Evolutionary conservation across 2,797 vertebrate genomes (phyloP), one percentile per base, ranked within the genome.

Genomic region (Danio aesculapii): DNA sequence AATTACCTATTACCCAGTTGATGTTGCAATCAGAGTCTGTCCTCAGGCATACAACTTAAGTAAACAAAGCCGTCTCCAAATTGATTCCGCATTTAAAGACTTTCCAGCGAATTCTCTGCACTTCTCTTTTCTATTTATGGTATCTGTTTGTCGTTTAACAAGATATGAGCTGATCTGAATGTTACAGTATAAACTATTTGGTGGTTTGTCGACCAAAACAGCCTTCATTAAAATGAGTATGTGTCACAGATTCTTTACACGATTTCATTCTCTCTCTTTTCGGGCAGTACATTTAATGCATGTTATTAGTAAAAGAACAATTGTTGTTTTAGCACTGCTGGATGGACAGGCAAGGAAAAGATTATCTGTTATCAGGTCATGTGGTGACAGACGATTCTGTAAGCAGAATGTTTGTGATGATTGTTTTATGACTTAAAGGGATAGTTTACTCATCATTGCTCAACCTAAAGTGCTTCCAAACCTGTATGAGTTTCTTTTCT

Each of bases 251-350:
- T 88, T 86, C 79, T 57, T 79, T 82, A n/a, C 14, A 49, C 79
- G 79, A 53, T 64, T 47, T 16, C 72, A 39, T 53, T 74, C 6
- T 30, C 43, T 55, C 39, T 59, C 47, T 59, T 88, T 84, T 73
- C 52, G 49, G 75, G 77, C 58, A 17, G 73, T 81, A 75, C 77
- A 75, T 85, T 83, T 85, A 86, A 89, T 83, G 84, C 81, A 85
- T 83, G 84, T 92, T 93, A 94, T 94, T 95, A 95, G 96, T 91
- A 91, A 30, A 30, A 30, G 30, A 30, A 30, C 30, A 30, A 3
- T 1, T 30, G 30, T 30, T 30, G 30, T 30, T 30, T 30, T 30
- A 30, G 30, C 30, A 30, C 30, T 30, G 30, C 30, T 30, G 68
- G 61, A 74, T 41, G 70, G 71, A 84, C 83, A 83, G 75, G 81